These are phyloP conservation scores for Psylliodes chrysocephalus DNA, from an alignment of 2,888 invertebrate genomes.

Conservation along the genomic window DNA sequence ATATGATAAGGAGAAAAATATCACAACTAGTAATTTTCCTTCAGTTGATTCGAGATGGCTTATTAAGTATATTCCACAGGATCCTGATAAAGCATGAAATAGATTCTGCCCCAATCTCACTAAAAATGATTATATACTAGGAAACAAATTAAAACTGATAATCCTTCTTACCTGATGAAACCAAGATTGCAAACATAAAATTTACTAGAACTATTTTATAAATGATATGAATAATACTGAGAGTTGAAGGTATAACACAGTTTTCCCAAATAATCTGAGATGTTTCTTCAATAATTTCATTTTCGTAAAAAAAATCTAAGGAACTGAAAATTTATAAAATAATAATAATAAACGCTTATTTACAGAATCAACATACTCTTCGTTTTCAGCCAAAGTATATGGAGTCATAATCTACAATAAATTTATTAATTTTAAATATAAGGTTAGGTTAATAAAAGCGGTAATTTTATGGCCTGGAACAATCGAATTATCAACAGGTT, in stretches of 20 bases:
- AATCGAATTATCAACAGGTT: too few relatives aligned
- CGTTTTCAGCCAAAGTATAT: constrained; percentile 20
- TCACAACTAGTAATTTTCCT: constrained; percentile 46
- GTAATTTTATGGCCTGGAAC: too few relatives aligned
- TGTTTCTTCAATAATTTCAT: constrained; percentile 41
- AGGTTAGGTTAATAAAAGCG: too few relatives aligned
- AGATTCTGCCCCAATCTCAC: constrained; percentile 40
- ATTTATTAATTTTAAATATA: neutral
- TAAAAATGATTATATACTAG: constrained; percentile 26
- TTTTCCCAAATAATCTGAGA: constrained; percentile 48
- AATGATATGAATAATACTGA: constrained; percentile 45
- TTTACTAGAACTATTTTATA: constrained; percentile 47
- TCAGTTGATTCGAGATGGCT: constrained; percentile 40
- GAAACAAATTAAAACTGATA: too few relatives aligned
- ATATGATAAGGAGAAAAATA: constrained; percentile 44
- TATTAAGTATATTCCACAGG: constrained; percentile 48
- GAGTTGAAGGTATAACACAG: constrained; percentile 48
- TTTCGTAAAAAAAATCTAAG: constrained; percentile 35
- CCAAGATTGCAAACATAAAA: constrained; percentile 46
- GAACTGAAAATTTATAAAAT: constrained; percentile 31
- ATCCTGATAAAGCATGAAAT: constrained; percentile 49
- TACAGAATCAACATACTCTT: constrained; percentile 14
- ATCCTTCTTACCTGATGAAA: constrained; percentile 47
- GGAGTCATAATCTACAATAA: constrained; percentile 8
- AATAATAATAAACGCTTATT: constrained; percentile 3